A percentile compares a stretch with the other conserved stretches of the same genome.
Evolutionary conservation across 2,113 vertebrate genomes (phyloP).

Genomic region (Scortum barcoo): DNA sequence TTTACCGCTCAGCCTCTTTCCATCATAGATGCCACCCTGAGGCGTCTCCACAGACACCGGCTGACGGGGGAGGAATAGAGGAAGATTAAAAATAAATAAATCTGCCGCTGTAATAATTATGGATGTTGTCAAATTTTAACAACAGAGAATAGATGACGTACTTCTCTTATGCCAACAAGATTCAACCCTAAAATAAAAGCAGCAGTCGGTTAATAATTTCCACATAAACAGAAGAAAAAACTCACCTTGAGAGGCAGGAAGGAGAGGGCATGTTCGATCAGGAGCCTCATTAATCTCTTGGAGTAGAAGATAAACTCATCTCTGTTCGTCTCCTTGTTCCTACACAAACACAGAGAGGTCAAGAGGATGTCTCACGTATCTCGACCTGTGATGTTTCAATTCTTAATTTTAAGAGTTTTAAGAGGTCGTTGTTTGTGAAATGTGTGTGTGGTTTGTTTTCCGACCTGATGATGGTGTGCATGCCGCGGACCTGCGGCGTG

Average conservation of each 20-base stretch:
- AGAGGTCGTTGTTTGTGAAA: no score
- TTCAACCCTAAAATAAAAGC: no score
- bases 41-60: slow-evolving; percentile 91
- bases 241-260: slow-evolving; percentile 91
- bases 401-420: background rate
- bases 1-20: slow-evolving; percentile 89
- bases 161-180: no score
- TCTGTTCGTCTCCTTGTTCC: slow-evolving; percentile 93
- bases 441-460: background rate
- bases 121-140: no score
- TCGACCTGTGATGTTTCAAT: background rate
- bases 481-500: slow-evolving; percentile 91
- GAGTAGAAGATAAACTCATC: slow-evolving; percentile 96
- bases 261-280: slow-evolving; percentile 92
- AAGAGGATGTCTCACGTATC: background rate
- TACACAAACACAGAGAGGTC: slow-evolving; percentile 59
- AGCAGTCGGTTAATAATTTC: background rate
- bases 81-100: background rate
- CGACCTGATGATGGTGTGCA: slow-evolving; percentile 96
- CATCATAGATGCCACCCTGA: slow-evolving; percentile 88
- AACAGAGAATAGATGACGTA: background rate
- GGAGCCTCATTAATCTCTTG: slow-evolving; percentile 93
- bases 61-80: slow-evolving; percentile 69
- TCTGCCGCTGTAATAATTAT: no score
- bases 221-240: background rate